phyloP scores from a whole-genome alignment of 2,888 invertebrate genomes.

The Machimus rusticus region DNA sequence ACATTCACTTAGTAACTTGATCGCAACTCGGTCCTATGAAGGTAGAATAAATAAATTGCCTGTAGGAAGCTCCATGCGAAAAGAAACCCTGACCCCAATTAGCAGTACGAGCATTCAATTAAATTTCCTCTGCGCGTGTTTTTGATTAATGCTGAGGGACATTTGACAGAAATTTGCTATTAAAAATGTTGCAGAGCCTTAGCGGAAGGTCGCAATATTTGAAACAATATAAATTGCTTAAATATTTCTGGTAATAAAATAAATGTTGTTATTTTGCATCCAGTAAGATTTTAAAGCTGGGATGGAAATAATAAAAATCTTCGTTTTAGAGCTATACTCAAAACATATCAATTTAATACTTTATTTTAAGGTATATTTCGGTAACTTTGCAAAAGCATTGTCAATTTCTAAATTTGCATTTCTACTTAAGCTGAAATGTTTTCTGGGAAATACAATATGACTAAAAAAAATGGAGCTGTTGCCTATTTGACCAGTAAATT shows the following conservation, averaged over 20 bases:
- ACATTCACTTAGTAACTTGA: background rate
- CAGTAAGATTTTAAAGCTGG: background rate
- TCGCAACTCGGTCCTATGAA: background rate
- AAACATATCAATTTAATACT: too few relatives aligned
- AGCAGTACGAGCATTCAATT: background rate
- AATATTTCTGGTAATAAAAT: background rate
- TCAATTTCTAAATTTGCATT: too few relatives aligned
- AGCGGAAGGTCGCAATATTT: background rate
- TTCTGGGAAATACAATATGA: too few relatives aligned
- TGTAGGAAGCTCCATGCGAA: background rate
- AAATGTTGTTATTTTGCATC: background rate
- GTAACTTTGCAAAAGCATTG: too few relatives aligned
- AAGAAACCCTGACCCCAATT: background rate
- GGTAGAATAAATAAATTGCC: conserved; percentile 27
- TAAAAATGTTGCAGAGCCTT: background rate
- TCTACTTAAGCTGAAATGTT: too few relatives aligned
- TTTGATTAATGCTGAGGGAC: conserved; percentile 11
- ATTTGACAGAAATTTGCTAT: background rate
- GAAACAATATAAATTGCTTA: background rate
- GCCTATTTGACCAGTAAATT: too few relatives aligned
- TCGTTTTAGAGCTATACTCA: too few relatives aligned
- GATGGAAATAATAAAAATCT: background rate
- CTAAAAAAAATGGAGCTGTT: too few relatives aligned
- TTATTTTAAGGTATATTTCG: too few relatives aligned
- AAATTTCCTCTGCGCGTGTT: conserved; percentile 4